These are phyloP conservation scores for Labeo catla DNA, from an alignment of 2,113 vertebrate genomes.

Conservation along the genomic window DNA sequence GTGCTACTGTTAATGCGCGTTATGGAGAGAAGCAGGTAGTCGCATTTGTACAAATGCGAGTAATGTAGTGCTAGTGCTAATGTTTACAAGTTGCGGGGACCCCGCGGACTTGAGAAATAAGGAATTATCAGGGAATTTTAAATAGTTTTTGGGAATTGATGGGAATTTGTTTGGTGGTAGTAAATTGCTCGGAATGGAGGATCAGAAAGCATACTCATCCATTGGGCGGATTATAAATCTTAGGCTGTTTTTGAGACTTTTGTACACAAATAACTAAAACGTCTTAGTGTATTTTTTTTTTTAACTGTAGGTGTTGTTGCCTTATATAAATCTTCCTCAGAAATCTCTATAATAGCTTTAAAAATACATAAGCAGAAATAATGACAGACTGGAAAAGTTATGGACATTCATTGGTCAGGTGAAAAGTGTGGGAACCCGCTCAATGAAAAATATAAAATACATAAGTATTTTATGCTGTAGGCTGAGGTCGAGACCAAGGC, in stretches of 20 bases:
- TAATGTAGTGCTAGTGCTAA: not conserved
- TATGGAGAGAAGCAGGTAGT: not conserved
- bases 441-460: not conserved
- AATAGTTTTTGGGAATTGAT: too few species aligned
- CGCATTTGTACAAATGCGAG: not conserved
- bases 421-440: not conserved
- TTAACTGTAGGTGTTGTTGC: not conserved
- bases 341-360: not conserved
- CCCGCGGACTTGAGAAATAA: not conserved
- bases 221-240: not conserved
- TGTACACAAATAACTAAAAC: not conserved
- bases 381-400: not conserved
- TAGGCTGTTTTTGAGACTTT: not conserved
- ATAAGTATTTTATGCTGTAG: not conserved
- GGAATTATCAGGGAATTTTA: not conserved
- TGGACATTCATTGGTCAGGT: not conserved
- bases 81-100: not conserved
- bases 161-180: not conserved
- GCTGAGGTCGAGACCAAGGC: not conserved
- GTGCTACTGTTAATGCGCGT: not conserved
- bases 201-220: not conserved
- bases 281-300: not conserved
- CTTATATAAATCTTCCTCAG: not conserved
- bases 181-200: not conserved
- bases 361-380: not conserved